These are phyloP conservation scores for Platypus cylindrus DNA, from an alignment of 2,888 invertebrate genomes.

Conservation along the genomic window DNA sequence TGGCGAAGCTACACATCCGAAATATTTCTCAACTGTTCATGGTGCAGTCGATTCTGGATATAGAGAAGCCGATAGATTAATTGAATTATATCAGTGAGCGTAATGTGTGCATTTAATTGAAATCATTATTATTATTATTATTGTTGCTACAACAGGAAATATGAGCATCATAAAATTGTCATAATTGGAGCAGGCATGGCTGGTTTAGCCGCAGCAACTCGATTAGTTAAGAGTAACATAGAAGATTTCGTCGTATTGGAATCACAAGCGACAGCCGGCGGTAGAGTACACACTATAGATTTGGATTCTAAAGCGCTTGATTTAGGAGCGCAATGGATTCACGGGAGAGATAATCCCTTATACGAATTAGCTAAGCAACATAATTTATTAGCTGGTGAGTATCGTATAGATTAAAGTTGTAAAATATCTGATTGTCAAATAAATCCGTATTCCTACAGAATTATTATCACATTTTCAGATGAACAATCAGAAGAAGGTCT, in stretches of 20 bases:
- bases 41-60: slow-evolving; percentile 43
- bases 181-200: slow-evolving; percentile 50
- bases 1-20: slow-evolving; percentile 44
- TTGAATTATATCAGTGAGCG: slow-evolving; percentile 23
- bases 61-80: slow-evolving; percentile 39
- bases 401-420: background rate
- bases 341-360: slow-evolving; percentile 43
- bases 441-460: too few relatives aligned
- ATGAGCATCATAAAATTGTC: slow-evolving; percentile 27
- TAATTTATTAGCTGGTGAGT: slow-evolving; percentile 26
- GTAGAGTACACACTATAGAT: slow-evolving; percentile 38
- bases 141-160: too few relatives aligned
- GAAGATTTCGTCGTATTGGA: slow-evolving; percentile 42
- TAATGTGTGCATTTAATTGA: background rate
- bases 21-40: slow-evolving; percentile 42
- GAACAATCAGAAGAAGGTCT: slow-evolving; percentile 42
- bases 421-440: background rate
- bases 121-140: too few relatives aligned
- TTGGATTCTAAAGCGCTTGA: slow-evolving; percentile 38
- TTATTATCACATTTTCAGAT: too few relatives aligned
- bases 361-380: slow-evolving; percentile 37
- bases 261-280: slow-evolving; percentile 42
- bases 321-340: slow-evolving; percentile 52
- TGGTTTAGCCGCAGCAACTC: slow-evolving; percentile 44
- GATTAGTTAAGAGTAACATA: slow-evolving; percentile 35